Conservation (phyloP, 2,888 invertebrate genomes). For the Rotaria socialis region DNA sequence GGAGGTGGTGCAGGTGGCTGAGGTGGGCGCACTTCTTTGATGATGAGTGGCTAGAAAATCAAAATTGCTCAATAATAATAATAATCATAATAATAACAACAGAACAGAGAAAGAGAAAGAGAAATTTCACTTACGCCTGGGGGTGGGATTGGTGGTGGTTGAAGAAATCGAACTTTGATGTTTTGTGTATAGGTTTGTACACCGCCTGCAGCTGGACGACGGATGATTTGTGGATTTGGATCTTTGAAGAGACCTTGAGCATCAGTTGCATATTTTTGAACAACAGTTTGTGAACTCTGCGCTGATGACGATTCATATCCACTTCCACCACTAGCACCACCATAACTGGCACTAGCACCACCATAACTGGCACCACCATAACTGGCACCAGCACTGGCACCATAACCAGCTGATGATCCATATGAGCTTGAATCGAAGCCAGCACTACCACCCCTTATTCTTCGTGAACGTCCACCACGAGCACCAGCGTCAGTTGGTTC, state of each 20-base stretch:
- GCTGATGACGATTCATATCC: not conserved
- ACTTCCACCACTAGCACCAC: not conserved
- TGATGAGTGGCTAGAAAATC: not conserved
- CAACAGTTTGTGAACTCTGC: too few relatives aligned
- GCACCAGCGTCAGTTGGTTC: not conserved
- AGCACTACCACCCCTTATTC: not conserved
- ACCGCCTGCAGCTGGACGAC: constrained; percentile 11
- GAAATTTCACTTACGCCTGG: not conserved
- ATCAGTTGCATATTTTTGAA: not conserved
- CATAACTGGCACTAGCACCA: too few relatives aligned
- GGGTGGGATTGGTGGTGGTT: not conserved
- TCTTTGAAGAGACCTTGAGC: constrained; percentile 1
- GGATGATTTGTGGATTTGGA: constrained; percentile 6
- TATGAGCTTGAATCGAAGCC: not conserved
- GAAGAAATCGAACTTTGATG: not conserved
- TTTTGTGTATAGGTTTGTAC: not conserved
- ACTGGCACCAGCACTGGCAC: not conserved
- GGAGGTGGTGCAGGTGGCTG: not conserved
- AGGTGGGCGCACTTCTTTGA: constrained; percentile 11
- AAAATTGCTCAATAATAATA: not conserved
- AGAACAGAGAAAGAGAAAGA: not conserved
- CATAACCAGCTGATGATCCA: not conserved
- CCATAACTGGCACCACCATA: not conserved
- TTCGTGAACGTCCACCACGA: not conserved
- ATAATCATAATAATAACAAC: not conserved